phyloP scores from a whole-genome alignment of 2,797 vertebrate genomes.

The Gallinago solitaria region DNA sequence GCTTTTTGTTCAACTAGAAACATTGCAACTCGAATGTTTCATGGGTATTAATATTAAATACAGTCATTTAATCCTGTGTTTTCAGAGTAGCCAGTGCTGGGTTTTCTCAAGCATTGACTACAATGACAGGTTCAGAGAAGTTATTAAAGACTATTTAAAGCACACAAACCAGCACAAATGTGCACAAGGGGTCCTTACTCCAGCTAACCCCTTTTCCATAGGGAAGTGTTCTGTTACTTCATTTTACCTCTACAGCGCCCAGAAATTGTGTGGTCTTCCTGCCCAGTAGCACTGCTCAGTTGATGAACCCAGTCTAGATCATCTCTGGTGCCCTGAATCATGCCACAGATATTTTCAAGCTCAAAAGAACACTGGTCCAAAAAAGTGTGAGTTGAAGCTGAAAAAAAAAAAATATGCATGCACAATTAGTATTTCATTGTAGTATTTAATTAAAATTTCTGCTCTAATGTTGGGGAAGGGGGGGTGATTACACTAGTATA shows the following conservation, averaged over 20 bases:
- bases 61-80: background rate
- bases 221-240: background rate
- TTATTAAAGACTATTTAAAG: background rate
- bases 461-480: background rate
- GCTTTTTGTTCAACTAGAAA: background rate
- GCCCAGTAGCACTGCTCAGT: constrained; percentile 39
- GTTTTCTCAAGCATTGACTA: background rate
- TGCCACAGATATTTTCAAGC: constrained; percentile 87
- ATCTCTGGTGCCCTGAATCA: constrained; percentile 86
- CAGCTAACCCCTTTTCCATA: background rate
- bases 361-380: constrained; percentile 92
- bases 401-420: background rate
- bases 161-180: background rate
- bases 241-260: constrained; percentile 84
- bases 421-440: background rate
- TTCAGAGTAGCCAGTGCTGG: background rate
- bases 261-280: constrained; percentile 84
- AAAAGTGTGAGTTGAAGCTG: constrained; percentile 86
- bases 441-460: background rate
- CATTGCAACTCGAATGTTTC: background rate
- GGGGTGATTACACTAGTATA: rapidly evolving
- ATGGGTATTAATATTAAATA: background rate
- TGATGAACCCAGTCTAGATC: constrained; percentile 84
- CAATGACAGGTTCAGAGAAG: background rate
- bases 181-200: background rate